Evolutionary conservation across 2,888 invertebrate genomes (phyloP), one percentile per base, ranked within the genome.

Genomic region (Nebria salina): DNA sequence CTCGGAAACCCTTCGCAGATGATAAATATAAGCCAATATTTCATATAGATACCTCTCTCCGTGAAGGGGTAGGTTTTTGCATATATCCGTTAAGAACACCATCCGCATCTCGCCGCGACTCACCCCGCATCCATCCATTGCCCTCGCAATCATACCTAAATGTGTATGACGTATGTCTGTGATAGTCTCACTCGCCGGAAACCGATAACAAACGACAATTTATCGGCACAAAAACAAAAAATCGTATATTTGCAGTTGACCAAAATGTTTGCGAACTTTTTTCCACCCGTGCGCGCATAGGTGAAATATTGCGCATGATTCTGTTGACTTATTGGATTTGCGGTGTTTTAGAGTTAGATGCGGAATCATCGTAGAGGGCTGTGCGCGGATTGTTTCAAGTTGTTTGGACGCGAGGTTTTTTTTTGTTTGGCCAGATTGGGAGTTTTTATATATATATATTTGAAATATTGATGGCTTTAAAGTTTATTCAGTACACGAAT

Each of bases 1-100:
- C 84, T 80, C 83, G 84, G 84, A 84, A 84, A 85, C 85, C 84
- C 83, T 83, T 78, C 79, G 80, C 82, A 82, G 83, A 85, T 86
- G 86, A 86, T 86, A 86, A 85, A 86, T 86, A 85, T 83, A 83
- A 85, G 83, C 85, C 85, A 84, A 86, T 86, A 86, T 86, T 85
- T 86, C 86, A 86, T 84, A 77, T 84, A 86, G 86, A 86, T 86
- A 85, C 85, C 85, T 85, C 54, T 54, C 54, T 54, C 54, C 82
- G 81, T 82, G 82, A 82, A 78, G 78, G 86, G 85, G 85, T 83
- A 83, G 82, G 83, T 85, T 85, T 85, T 84, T 85, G 84, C 85
- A 80, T 80, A 80, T 70, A 75, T 70, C 80, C 72, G 80, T 80
- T 80, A 80, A 70, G 80, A 75, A 68, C 70, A 75, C 42, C 68